Base-by-base conservation (phyloP, 2,888 invertebrate genomes). In the Melinaea menophilus region DNA sequence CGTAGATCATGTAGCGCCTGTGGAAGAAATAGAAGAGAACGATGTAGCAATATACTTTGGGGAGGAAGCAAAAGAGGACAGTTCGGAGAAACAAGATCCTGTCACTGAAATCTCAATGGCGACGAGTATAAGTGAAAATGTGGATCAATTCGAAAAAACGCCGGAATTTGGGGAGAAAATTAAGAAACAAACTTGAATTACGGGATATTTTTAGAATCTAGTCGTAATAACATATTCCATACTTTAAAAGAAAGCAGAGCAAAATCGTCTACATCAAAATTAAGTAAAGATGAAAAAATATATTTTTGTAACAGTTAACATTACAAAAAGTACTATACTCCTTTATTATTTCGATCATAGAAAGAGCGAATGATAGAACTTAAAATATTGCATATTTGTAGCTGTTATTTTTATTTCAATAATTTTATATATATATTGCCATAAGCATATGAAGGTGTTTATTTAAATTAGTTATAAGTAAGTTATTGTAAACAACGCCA, bases 31-130 rank as follows among this genome's bases (percentile, higher is more conserved):
- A 4, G 91, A 92, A 60, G 91, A 92, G 41, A 92, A 92, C 59
- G 93, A 93, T 59, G 92, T 93, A 0, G 93, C 93, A 0, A 81
- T 93, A 41, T 93, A 91, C 74, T 93, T 93, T 71, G 84, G 81
- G 2, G 79, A 82, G 2, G 75, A 73, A 22, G 65, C 72, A 9
- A 66, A 69, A 35, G 63, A 61, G 1, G 73, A 72, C 56, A 66
- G 72, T 55, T 69, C 72, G 70, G 61, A 79, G 12, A 51, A 63
- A 11, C 71, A 73, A 9, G 88, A 84, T 31, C 80, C 85, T 0
- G 87, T 90, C 0, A 91, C 91, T 0, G 91, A 91, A 73, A 88
- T 90, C 55, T 89, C 91, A 0, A 85, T 90, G 3, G 86, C 88
- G 0, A 90, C 90, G 0, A 90, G 90, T 55, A 88, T 90, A 65